Evolutionary conservation across 1,140 invertebrate species (phyloP), one percentile per base, ranked within the genome.

Genomic region (Antheraea pernyi): DNA sequence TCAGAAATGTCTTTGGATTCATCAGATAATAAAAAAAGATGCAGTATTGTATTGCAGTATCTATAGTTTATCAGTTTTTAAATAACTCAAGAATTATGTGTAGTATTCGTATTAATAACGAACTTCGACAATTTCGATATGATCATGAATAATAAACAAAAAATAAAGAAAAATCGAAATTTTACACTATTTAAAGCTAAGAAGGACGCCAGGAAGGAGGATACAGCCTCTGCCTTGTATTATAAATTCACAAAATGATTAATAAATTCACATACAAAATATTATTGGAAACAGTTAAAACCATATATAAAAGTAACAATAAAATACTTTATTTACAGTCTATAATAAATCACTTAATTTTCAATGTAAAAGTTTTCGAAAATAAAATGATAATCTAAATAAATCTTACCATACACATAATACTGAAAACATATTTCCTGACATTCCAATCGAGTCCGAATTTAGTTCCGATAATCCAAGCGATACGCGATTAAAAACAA

Each of bases 301-400:
- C 83, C 81, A 83, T 89, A n/a, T n/a, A 85, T 83, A 83, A 85
- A 91, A 89, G 86, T 89, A 89, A 91, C 84, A 88, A 90, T 89
- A 88, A 89, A 89, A 91, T 90, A 77, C 58, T 81, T 82, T 80
- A 85, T 77, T 86, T 87, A 91, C 81, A 90, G 80, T 87, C 86
- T 89, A 89, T 83, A 84, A 83, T 30, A 78, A 81, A 86, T 86
- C 85, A 90, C 81, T 80, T 84, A 84, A 85, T 85, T 79, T 88
- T 83, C 82, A 85, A 81, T 83, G 73, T 85, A 85, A 83, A 86
- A 83, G 77, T 76, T 87, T 85, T 83, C 78, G 80, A 85, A 88
- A 86, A 82, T 83, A 81, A 61, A 79, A 86, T 78, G 82, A 85
- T 83, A 85, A 84, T 85, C 84, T 88, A 90, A 83, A 53, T 10